These are phyloP conservation scores for Caenorhabditis tropicalis DNA, from an alignment of 1,140 invertebrate genomes.

Conservation along the genomic window DNA sequence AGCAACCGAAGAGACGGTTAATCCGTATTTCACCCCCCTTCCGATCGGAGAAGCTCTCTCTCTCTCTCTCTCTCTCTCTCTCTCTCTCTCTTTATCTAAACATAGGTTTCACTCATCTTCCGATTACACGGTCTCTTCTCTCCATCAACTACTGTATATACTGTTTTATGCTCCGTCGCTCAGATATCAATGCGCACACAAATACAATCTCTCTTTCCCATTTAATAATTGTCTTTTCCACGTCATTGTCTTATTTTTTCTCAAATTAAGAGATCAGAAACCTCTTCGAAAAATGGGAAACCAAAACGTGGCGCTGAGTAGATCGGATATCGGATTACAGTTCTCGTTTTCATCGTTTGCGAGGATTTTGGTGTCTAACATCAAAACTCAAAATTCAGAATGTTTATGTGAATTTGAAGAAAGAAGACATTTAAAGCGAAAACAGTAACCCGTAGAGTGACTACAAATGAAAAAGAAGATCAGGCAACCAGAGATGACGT, in stretches of 20 bases:
- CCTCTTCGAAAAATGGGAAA: neutral
- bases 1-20: conserved; percentile 13
- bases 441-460: neutral
- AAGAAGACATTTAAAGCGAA: conserved; percentile 8
- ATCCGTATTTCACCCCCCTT: conserved; percentile 33
- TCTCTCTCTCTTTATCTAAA: neutral
- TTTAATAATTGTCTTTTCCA: neutral
- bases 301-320: neutral
- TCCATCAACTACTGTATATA: conserved; percentile 8
- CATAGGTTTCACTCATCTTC: too few species aligned
- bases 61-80: too few species aligned
- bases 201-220: neutral
- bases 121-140: neutral
- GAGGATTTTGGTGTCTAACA: neutral
- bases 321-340: neutral
- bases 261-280: conserved; percentile 15
- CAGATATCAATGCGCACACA: neutral
- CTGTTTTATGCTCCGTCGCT: neutral
- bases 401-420: neutral
- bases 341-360: neutral
- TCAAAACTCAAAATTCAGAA: neutral
- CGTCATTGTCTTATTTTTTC: conserved; percentile 14
- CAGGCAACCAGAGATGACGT: conserved; percentile 3
- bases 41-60: neutral
- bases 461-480: neutral